Evolutionary conservation across 1,140 invertebrate genomes (phyloP), one percentile per base, ranked within the genome.

Genomic region (Zaprionus tsacasi): DNA sequence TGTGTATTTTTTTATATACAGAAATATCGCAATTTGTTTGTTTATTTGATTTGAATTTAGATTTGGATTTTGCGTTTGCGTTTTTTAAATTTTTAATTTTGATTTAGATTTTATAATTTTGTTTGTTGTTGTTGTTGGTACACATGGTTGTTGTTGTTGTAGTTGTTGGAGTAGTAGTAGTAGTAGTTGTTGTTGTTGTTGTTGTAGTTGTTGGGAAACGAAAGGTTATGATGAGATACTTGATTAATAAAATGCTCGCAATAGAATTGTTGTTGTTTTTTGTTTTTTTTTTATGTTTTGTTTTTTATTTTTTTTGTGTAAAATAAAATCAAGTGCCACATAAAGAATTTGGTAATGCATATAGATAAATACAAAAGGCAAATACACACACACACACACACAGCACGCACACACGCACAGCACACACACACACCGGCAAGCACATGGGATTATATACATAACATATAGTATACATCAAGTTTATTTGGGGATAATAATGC

Each of bases 141-240:
- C 59, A 50, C 43, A n/a, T 61, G n/a, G 27, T 70, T 48, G 35
- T 71, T 40, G 48, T 76, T 70, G 56, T 83, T 73, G 52, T 56
- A 55, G 56, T 78, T 66, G 63, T 82, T 55, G 69, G 43, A 66
- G 50, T 55, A 40, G 50, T 55, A 33, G 36, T 79, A 64, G 45
- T 55, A 30, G 50, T 55, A 17, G 36, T 79, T 60, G 43, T 85
- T 61, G 56, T 75, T 35, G 50, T 80, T 67, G 64, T 81, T 68
- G 79, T 86, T 76, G 79, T 85, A 67, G 61, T 85, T 86, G 68
- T 87, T 82, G 78, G 79, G 79, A 87, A 87, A 82, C 82, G 80
- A 87, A 87, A 87, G 75, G 82, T 82, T 82, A 81, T 80, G 80
- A 87, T 86, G 82, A 87, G 72, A 86, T 86, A 77, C 43, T 87